These are phyloP conservation scores for Lissocephala sabroskyi DNA, from an alignment of 2,888 invertebrate genomes.

Conservation along the genomic window DNA sequence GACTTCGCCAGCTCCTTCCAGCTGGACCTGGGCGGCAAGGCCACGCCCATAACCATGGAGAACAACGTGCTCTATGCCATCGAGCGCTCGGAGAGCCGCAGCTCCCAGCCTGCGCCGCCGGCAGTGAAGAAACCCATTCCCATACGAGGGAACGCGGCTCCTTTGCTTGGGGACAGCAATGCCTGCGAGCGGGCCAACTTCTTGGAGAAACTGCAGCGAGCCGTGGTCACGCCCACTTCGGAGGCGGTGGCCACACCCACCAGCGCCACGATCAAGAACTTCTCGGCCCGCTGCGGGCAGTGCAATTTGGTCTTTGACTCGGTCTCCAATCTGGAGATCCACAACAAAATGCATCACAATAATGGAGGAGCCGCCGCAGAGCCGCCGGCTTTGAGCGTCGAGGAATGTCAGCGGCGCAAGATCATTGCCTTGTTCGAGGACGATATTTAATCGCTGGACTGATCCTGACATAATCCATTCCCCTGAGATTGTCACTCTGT, in stretches of 20 bases:
- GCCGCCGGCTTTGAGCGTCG: slow-evolving; percentile 21
- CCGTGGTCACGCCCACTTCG: slow-evolving; percentile 16
- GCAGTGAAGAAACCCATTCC: slow-evolving; percentile 56
- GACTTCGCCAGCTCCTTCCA: slow-evolving; percentile 1
- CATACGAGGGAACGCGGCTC: slow-evolving; percentile 28
- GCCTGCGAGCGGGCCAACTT: slow-evolving; percentile 48
- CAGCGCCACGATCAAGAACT: slow-evolving; percentile 25
- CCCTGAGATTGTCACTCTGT: too few species aligned
- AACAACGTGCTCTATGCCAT: slow-evolving; percentile 66
- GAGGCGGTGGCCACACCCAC: slow-evolving; percentile 5
- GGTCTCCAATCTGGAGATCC: slow-evolving; percentile 64
- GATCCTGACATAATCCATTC: background rate
- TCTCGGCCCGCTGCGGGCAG: slow-evolving; percentile 67
- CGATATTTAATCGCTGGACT: slow-evolving; percentile 38
- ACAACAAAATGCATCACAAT: slow-evolving; percentile 67
- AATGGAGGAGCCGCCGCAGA: slow-evolving; percentile 9
- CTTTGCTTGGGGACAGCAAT: background rate
- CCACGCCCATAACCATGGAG: slow-evolving; percentile 55
- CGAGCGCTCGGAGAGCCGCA: slow-evolving; percentile 59
- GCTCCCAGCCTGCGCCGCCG: slow-evolving; percentile 32
- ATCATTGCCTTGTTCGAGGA: slow-evolving; percentile 70
- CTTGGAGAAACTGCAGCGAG: slow-evolving; percentile 61
- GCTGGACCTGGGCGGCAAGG: slow-evolving; percentile 15
- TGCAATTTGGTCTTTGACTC: slow-evolving; percentile 66
- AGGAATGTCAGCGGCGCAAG: slow-evolving; percentile 54